Evolutionary conservation across 2,888 invertebrate species (phyloP).

Genomic region (Temnothorax rugatulus): DNA sequence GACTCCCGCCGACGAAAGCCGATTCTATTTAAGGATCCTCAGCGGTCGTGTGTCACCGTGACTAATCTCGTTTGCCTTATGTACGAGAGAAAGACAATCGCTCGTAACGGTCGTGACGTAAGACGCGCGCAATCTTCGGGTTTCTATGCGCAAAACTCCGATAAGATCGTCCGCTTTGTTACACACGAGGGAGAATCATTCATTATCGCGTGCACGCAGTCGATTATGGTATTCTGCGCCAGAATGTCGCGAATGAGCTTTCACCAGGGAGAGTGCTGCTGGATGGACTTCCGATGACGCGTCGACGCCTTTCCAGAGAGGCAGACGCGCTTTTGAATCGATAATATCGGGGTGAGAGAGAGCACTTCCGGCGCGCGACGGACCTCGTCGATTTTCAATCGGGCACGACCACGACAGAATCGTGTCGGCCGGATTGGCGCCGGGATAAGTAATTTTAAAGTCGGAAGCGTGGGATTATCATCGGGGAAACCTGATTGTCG

Average conservation of each 20-base stretch:
- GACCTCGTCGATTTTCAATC: constrained; percentile 57
- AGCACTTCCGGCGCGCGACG: constrained; percentile 55
- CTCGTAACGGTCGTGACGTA: constrained; percentile 23
- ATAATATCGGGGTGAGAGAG: constrained; percentile 53
- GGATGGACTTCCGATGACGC: constrained; percentile 63
- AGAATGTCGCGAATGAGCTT: constrained; percentile 63
- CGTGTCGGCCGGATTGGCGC: not conserved
- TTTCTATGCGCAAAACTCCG: constrained; percentile 23
- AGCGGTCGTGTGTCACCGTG: not conserved
- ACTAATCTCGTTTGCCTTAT: not conserved
- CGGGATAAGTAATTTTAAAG: constrained; percentile 32
- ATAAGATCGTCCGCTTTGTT: constrained; percentile 39
- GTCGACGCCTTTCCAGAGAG: constrained; percentile 56
- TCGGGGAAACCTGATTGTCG: not conserved
- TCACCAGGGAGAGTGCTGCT: constrained; percentile 61
- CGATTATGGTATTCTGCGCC: constrained; percentile 57
- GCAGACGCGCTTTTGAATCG: constrained; percentile 58
- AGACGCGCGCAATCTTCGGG: constrained; percentile 17
- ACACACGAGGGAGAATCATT: constrained; percentile 31
- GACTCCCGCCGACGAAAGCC: constrained; percentile 67
- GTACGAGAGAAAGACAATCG: constrained; percentile 29
- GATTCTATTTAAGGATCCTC: constrained; percentile 73
- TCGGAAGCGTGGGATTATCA: constrained; percentile 6
- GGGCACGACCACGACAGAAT: constrained; percentile 1
- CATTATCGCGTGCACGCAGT: constrained; percentile 56